Evolutionary conservation across 2,888 invertebrate species (phyloP).

Genomic region (Drosophila kambysellisi): DNA sequence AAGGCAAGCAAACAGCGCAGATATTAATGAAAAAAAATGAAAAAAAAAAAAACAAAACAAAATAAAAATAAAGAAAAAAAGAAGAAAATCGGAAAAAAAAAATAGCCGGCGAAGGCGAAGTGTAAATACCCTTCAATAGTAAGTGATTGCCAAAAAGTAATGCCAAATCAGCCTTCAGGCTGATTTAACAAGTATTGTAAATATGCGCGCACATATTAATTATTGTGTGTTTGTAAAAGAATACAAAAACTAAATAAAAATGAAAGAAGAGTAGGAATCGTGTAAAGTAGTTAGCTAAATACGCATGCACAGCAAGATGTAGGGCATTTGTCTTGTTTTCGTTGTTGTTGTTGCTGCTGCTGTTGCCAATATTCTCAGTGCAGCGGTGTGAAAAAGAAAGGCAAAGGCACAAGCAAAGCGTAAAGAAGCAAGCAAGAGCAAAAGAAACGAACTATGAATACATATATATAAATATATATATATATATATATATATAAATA

Average conservation of each 20-base stretch:
- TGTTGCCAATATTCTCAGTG: slow-evolving; percentile 69
- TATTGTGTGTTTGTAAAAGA: background rate
- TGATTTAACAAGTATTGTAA: background rate
- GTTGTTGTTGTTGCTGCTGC: slow-evolving; percentile 49
- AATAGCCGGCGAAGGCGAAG: slow-evolving; percentile 17
- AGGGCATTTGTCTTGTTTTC: slow-evolving; percentile 55
- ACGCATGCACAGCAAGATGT: slow-evolving; percentile 74
- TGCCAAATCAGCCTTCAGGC: background rate
- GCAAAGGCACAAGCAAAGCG: slow-evolving; percentile 56
- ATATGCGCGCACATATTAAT: background rate
- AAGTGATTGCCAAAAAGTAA: background rate
- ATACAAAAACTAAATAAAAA: background rate
- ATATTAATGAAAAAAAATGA: slow-evolving; percentile 76
- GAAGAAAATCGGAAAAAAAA: slow-evolving; percentile 58
- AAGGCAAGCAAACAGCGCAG: slow-evolving; percentile 72
- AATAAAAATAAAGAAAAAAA: slow-evolving; percentile 67
- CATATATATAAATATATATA: slow-evolving; percentile 3
- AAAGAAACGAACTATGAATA: slow-evolving; percentile 70
- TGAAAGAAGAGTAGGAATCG: background rate
- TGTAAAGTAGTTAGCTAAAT: slow-evolving; percentile 16
- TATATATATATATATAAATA: slow-evolving; percentile 1
- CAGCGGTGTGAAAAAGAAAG: slow-evolving; percentile 67
- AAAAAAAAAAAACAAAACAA: slow-evolving; percentile 36
- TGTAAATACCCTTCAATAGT: slow-evolving; percentile 50
- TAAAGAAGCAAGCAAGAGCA: slow-evolving; percentile 63